These are phyloP conservation scores for Clarias platycephalus DNA, from an alignment of 2,797 vertebrate species.

Conservation along the genomic window DNA sequence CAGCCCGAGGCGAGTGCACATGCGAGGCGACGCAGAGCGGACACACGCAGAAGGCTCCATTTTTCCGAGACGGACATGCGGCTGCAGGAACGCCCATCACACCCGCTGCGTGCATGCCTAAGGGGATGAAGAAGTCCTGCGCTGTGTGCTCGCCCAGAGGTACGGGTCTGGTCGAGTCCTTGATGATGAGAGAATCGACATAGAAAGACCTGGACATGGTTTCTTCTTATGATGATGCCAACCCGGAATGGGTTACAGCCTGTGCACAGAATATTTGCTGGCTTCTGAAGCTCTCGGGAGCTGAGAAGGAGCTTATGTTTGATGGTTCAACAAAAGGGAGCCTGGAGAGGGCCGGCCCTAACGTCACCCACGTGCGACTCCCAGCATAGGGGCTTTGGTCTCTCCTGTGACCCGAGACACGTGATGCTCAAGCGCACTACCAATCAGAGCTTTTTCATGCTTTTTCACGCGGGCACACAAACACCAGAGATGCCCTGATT, in stretches of 20 bases:
- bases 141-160: conserved; percentile 78
- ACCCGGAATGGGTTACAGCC: conserved; percentile 34
- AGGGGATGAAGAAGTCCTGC: conserved; percentile 92
- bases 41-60: conserved; percentile 91
- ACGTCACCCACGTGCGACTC: conserved; percentile 89
- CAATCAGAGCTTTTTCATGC: conserved; percentile 71
- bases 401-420: conserved; percentile 83
- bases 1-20: conserved; percentile 84
- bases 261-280: conserved; percentile 47
- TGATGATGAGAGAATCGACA: conserved; percentile 98
- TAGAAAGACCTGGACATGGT: conserved; percentile 97
- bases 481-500: background rate
- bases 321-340: conserved; percentile 94
- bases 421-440: conserved; percentile 81
- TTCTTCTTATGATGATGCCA: conserved; percentile 43
- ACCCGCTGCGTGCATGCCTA: conserved; percentile 88
- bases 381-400: conserved; percentile 80
- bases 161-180: conserved; percentile 85
- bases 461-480: background rate
- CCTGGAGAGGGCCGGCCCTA: conserved; percentile 94
- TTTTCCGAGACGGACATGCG: conserved; percentile 89
- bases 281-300: conserved; percentile 78
- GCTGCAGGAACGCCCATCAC: conserved; percentile 87
- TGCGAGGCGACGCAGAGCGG: conserved; percentile 95
- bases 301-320: conserved; percentile 92